phyloP scores from a whole-genome alignment of 1,140 invertebrate species.

The Lordiphosa mommai region DNA sequence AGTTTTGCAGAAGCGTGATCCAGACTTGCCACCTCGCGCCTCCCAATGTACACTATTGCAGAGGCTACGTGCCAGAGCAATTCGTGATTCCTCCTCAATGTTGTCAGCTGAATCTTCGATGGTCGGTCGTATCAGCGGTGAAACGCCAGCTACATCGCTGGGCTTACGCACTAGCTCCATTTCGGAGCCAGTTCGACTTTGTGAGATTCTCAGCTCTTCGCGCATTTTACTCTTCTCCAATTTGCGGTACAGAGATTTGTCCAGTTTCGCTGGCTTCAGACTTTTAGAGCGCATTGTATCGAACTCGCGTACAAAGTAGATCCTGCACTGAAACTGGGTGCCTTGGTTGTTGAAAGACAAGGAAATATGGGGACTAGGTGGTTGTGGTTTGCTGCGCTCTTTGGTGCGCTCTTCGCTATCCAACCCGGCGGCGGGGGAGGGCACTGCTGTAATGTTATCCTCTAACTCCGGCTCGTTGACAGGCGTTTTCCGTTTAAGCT shows the following conservation, averaged over 20 bases:
- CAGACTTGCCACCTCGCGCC: slow-evolving; percentile 97
- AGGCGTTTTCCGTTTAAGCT: slow-evolving; percentile 45
- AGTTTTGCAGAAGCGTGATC: slow-evolving; percentile 97
- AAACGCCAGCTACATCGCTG: slow-evolving; percentile 37
- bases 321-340: slow-evolving; percentile 90
- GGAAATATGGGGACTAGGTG: slow-evolving; percentile 83
- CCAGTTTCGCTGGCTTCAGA: slow-evolving; percentile 57
- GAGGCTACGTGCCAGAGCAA: slow-evolving; percentile 89
- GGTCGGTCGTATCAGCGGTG: not conserved
- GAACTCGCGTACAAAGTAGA: slow-evolving; percentile 94
- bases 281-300: slow-evolving; percentile 84
- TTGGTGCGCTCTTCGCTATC: slow-evolving; percentile 45
- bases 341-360: slow-evolving; percentile 84
- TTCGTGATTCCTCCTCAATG: slow-evolving; percentile 56
- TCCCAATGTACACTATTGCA: slow-evolving; percentile 95
- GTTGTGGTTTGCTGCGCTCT: slow-evolving; percentile 62
- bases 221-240: slow-evolving; percentile 71
- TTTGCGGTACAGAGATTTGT: slow-evolving; percentile 57
- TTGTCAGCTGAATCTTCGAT: slow-evolving; percentile 29
- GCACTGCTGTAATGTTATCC: slow-evolving; percentile 6
- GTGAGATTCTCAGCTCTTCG: slow-evolving; percentile 74
- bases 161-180: slow-evolving; percentile 69
- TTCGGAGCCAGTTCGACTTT: slow-evolving; percentile 64
- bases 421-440: not conserved
- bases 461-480: slow-evolving; percentile 44